Percentiles rank a stretch among this genome's conserved stretches.
These are phyloP conservation scores for Myodes glareolus DNA, from an alignment of 2,113 vertebrate species.

Conservation along the genomic window DNA sequence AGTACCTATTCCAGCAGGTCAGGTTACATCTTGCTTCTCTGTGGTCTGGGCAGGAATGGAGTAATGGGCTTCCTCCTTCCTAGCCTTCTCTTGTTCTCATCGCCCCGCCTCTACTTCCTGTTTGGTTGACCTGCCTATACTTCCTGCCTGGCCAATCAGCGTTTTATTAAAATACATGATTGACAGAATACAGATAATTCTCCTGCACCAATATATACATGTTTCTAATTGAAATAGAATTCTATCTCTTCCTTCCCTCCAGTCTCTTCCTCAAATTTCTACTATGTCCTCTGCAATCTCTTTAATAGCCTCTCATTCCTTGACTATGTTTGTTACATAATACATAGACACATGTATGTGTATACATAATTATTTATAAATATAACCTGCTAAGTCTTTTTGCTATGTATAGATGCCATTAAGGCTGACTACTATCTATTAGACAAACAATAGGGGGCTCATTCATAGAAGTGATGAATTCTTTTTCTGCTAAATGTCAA, in stretches of 20 bases:
- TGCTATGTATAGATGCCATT: neutral
- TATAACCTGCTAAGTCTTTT: neutral
- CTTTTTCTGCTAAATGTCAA: neutral
- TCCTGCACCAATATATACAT: too few species aligned
- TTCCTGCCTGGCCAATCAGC: too few species aligned
- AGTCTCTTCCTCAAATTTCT: too few species aligned
- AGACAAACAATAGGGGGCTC: neutral
- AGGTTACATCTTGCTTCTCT: too few species aligned
- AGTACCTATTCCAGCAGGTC: too few species aligned
- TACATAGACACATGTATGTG: neutral
- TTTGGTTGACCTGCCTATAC: too few species aligned
- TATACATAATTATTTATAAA: neutral
- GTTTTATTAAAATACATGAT: too few species aligned
- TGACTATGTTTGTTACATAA: neutral
- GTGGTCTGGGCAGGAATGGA: too few species aligned
- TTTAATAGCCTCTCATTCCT: neutral
- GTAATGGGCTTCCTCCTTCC: too few species aligned
- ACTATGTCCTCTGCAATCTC: neutral
- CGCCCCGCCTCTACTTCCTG: too few species aligned
- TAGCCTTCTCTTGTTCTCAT: too few species aligned
- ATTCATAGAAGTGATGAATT: neutral
- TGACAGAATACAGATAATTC: too few species aligned
- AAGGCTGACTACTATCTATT: neutral
- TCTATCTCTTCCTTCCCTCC: neutral
- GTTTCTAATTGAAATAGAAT: neutral